Percentiles rank a stretch among this genome's conserved stretches.
Conservation (phyloP, 2,888 invertebrate genomes). For the Cosmia pyralina region DNA sequence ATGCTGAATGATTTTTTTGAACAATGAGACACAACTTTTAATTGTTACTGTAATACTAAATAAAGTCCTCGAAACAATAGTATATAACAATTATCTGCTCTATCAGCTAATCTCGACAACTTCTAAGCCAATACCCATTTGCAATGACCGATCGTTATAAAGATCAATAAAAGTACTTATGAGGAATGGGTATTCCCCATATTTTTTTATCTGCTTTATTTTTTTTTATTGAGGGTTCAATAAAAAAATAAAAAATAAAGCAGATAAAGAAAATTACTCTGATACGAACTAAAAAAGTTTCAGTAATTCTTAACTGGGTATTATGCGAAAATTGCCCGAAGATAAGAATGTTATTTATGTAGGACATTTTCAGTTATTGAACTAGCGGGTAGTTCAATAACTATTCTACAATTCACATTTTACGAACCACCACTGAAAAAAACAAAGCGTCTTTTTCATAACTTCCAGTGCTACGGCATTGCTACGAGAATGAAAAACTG, state of each 20-base stretch:
- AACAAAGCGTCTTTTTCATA: conserved; percentile 1
- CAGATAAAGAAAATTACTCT: too few relatives aligned
- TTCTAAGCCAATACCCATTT: conserved; percentile 1
- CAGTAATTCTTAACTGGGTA: too few relatives aligned
- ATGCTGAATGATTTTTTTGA: background rate
- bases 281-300: too few relatives aligned
- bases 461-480: background rate
- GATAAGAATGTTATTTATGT: conserved; percentile 4
- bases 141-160: too few relatives aligned
- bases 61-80: background rate
- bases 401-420: background rate
- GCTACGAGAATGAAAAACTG: conserved; percentile 17
- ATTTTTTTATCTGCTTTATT: too few relatives aligned
- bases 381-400: background rate
- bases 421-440: background rate
- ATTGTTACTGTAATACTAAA: too few relatives aligned
- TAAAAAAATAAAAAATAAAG: too few relatives aligned
- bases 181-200: too few relatives aligned
- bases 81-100: conserved; percentile 16
- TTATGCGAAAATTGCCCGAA: background rate
- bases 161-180: too few relatives aligned
- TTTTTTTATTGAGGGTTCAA: too few relatives aligned
- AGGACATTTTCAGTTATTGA: background rate
- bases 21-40: conserved; percentile 17
- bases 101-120: conserved; percentile 18